Evolutionary conservation across 2,888 invertebrate species (phyloP).

Genomic region (Himalopsyche tibetana): DNA sequence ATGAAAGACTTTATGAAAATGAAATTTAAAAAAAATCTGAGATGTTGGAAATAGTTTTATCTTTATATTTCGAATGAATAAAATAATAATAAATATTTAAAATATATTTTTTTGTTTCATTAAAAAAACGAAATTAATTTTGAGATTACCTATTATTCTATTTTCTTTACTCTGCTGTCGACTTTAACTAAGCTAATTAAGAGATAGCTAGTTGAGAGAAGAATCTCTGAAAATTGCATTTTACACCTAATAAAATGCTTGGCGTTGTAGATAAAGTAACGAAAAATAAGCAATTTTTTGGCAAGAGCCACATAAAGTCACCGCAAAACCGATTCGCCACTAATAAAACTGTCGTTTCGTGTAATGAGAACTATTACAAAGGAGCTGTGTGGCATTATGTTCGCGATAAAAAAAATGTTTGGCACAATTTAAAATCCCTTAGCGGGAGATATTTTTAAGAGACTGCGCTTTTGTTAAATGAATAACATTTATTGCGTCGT

Average conservation of each 20-base stretch:
- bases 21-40: too few species aligned
- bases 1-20: too few species aligned
- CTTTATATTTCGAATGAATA: too few species aligned
- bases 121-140: too few species aligned
- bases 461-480: conserved; percentile 27
- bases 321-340: conserved; percentile 2
- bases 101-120: too few species aligned
- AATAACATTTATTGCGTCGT: neutral
- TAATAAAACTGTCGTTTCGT: conserved; percentile 10
- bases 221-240: neutral
- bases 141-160: too few species aligned
- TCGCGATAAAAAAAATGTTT: conserved; percentile 5
- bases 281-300: conserved; percentile 18
- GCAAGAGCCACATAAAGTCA: conserved; percentile 24
- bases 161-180: too few species aligned
- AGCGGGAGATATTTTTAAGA: neutral
- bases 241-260: conserved; percentile 24
- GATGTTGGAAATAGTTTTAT: too few species aligned
- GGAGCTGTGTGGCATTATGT: neutral
- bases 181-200: too few species aligned
- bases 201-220: too few species aligned
- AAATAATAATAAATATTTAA: too few species aligned
- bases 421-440: conserved; percentile 26
- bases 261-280: neutral
- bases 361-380: conserved; percentile 34